These are phyloP conservation scores for Denticeps clupeoides DNA, from an alignment of 2,797 vertebrate genomes.

Conservation along the genomic window DNA sequence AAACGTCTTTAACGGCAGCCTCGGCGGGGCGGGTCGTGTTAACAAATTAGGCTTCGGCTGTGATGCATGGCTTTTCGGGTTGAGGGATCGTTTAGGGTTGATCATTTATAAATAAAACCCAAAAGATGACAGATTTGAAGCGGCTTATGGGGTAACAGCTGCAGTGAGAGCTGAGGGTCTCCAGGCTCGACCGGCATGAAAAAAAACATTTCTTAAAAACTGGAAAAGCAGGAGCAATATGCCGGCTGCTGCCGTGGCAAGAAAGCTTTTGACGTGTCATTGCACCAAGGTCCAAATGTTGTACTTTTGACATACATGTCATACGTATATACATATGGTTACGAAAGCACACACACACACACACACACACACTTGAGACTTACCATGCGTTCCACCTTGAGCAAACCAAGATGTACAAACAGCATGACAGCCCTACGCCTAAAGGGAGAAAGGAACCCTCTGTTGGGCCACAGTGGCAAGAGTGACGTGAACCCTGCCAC, in stretches of 20 bases:
- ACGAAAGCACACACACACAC: not conserved
- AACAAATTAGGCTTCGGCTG: slow-evolving; percentile 30
- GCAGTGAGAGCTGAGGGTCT: slow-evolving; percentile 5
- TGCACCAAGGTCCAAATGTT: slow-evolving; percentile 7
- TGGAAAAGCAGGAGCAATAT: slow-evolving; percentile 35
- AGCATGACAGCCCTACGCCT: slow-evolving; percentile 34
- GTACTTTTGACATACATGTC: no score
- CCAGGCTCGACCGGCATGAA: slow-evolving; percentile 33
- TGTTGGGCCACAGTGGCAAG: slow-evolving; percentile 39
- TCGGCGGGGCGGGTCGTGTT: slow-evolving; percentile 22
- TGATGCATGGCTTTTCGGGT: slow-evolving; percentile 42
- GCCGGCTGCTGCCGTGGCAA: slow-evolving; percentile 8
- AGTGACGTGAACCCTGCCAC: slow-evolving; percentile 45
- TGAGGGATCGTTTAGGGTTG: slow-evolving; percentile 15
- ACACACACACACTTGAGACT: not conserved
- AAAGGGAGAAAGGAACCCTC: slow-evolving; percentile 46
- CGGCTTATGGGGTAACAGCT: slow-evolving; percentile 34
- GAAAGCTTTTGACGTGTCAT: no score
- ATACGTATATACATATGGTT: not conserved
- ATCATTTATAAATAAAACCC: slow-evolving; percentile 50
- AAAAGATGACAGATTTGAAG: slow-evolving; percentile 39
- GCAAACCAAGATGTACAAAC: slow-evolving; percentile 47
- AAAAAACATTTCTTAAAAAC: slow-evolving; percentile 55
- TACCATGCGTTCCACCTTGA: slow-evolving; percentile 38
- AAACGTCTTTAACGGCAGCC: slow-evolving; percentile 13